Conservation (phyloP, 2,797 vertebrate species). For the Carcharodon carcharias region DNA sequence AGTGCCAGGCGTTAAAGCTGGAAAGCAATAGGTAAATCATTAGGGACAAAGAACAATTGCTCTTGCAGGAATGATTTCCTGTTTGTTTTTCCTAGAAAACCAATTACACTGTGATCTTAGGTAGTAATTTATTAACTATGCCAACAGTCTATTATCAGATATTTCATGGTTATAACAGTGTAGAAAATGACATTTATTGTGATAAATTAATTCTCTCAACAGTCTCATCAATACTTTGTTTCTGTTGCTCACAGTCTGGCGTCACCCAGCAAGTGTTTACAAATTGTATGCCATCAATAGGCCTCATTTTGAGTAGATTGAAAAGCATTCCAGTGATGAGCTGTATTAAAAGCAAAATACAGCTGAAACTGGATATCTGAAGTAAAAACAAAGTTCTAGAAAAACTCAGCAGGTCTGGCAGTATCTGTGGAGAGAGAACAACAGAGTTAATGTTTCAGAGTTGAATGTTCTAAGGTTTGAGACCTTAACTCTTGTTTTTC, state of each 20-base stretch:
- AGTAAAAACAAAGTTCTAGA: no score
- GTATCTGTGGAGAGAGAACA: no score
- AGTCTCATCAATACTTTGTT: background rate
- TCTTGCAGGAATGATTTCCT: background rate
- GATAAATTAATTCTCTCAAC: background rate
- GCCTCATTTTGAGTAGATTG: background rate
- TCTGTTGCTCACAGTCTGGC: background rate
- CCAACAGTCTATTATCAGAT: background rate
- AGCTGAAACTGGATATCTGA: no score
- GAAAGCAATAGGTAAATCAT: background rate
- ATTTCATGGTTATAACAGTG: background rate
- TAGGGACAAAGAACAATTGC: background rate
- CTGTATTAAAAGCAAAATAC: no score
- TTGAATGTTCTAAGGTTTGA: no score
- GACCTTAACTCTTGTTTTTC: no score
- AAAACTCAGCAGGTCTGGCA: no score
- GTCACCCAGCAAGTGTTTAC: background rate
- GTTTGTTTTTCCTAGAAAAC: background rate
- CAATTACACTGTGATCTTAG: background rate
- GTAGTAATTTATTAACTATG: background rate
- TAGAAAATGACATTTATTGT: constrained; percentile 6
- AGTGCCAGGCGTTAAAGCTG: background rate
- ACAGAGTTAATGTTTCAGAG: no score
- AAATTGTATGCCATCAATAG: background rate
- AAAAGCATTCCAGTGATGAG: background rate